Base-by-base conservation (phyloP, 2,113 vertebrate genomes). In the Prionailurus viverrinus region DNA sequence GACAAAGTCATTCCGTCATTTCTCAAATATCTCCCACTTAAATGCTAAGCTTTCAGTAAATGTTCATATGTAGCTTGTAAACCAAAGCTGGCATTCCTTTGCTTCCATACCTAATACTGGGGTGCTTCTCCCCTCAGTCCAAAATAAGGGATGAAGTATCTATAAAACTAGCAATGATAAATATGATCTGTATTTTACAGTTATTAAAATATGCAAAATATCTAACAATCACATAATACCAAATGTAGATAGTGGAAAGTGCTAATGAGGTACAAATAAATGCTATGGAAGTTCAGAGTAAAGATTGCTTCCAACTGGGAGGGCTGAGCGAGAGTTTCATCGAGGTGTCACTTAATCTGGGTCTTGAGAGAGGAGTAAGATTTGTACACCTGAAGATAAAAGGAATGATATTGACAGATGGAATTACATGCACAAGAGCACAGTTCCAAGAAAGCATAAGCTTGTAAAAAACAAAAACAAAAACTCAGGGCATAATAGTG, bases 31-130 rank as follows among this genome's bases (percentile, higher is more conserved):
- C 55, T 58, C 53, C 55, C 41, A 79, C 87, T 79, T 90, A 61
- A 86, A 27, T 66, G 9, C 33, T 66, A 84, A 88, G 71, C 76
- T 94, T 96, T 92, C 45, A 58, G 81, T 66, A 88, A 97, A 85
- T 95, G 76, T 76, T 55, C 69, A 36, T 63, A 74, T 29, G 65
- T 80, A 71, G 21, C 55, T 71, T 90, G 36, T 39, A 95, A 96
- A 73, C 66, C 45, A 78, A 96, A 95, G 27, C 29, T 39, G 51
- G 25, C n/a, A 76, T 76, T 65, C 55, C 58, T 95, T 90, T 73
- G 7, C 53, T 90, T 90, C 41, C 63, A 45, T 55, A 55, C 68
- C 41, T 76, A 85, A 39, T 83, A 91, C 71, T 71, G n/a, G 61
- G 5, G 69, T 29, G 58, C 55, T n/a, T 53, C 36, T 48, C 41